Percentiles rank a stretch among this genome's conserved stretches.
Conservation (phyloP, 2,888 invertebrate species). For the Pseudococcus viburni region DNA sequence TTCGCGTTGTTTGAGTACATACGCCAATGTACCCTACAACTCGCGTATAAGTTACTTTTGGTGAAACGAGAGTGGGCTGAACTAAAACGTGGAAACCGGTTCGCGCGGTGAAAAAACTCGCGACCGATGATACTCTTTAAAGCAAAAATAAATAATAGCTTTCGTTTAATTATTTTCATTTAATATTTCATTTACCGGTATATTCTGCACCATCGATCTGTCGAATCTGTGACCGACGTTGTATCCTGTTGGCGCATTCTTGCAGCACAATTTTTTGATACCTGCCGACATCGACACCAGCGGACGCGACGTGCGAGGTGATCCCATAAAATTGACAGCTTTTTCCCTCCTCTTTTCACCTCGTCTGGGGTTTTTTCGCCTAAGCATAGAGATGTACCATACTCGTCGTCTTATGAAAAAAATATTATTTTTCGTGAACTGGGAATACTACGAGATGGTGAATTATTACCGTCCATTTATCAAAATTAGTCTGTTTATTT, state of each 20-base stretch:
- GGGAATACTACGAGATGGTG: neutral
- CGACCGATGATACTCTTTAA: constrained; percentile 57
- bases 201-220: neutral
- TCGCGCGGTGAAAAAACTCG: constrained; percentile 48
- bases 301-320: neutral
- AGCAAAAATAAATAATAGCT: constrained; percentile 62
- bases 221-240: constrained; percentile 16
- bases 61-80: constrained; percentile 53
- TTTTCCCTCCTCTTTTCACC: neutral
- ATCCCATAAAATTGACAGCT: constrained; percentile 34
- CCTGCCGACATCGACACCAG: neutral
- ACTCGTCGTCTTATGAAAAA: neutral
- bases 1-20: constrained; percentile 37
- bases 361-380: neutral
- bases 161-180: constrained; percentile 63
- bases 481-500: constrained; percentile 47
- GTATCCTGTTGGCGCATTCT: neutral
- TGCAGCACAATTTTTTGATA: neutral
- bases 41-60: constrained; percentile 36
- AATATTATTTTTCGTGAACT: constrained; percentile 24
- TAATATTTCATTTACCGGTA: constrained; percentile 49
- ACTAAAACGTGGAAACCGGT: constrained; percentile 47
- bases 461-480: constrained; percentile 36
- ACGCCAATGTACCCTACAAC: constrained; percentile 33
- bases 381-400: neutral